Percentiles rank a stretch among this genome's conserved stretches.
phyloP scores from a whole-genome alignment of 2,113 vertebrate species.

The Grus americana region DNA sequence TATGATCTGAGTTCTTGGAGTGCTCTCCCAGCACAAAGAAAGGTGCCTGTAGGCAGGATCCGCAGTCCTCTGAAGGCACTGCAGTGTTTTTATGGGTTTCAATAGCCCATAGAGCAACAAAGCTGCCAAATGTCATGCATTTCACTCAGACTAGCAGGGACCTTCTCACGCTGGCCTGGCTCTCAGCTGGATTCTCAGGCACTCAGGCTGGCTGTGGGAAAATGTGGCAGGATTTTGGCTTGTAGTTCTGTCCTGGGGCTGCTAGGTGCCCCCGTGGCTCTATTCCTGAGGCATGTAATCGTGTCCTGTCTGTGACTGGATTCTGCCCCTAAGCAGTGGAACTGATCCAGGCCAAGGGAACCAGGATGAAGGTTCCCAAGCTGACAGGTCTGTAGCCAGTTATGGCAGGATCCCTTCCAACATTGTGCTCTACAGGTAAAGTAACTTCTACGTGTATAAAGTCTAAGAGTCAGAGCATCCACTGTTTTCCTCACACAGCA shows the following conservation, averaged over 20 bases:
- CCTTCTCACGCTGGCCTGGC: not conserved
- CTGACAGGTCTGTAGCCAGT: not conserved
- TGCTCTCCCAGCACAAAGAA: not conserved
- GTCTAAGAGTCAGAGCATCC: not conserved
- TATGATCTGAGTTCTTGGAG: not conserved
- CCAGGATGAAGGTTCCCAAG: not conserved
- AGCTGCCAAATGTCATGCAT: constrained; percentile 4
- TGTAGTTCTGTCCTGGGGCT: not conserved
- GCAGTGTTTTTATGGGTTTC: not conserved
- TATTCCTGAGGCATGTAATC: not conserved
- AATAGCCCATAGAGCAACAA: not conserved
- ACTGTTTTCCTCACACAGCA: not conserved
- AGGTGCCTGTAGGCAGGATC: not conserved
- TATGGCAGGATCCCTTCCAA: not conserved
- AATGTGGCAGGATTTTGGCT: not conserved
- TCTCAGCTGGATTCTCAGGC: constrained; percentile 2
- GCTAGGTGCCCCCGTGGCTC: not conserved
- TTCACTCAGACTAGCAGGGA: not conserved
- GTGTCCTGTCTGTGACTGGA: not conserved
- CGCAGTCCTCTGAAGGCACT: not conserved
- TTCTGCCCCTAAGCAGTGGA: not conserved
- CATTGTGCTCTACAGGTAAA: not conserved
- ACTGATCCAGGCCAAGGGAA: not conserved
- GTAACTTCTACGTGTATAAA: not conserved
- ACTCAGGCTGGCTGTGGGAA: not conserved